Evolutionary conservation across 2,113 vertebrate genomes (phyloP).

Genomic region (Seriola rivoliana): DNA sequence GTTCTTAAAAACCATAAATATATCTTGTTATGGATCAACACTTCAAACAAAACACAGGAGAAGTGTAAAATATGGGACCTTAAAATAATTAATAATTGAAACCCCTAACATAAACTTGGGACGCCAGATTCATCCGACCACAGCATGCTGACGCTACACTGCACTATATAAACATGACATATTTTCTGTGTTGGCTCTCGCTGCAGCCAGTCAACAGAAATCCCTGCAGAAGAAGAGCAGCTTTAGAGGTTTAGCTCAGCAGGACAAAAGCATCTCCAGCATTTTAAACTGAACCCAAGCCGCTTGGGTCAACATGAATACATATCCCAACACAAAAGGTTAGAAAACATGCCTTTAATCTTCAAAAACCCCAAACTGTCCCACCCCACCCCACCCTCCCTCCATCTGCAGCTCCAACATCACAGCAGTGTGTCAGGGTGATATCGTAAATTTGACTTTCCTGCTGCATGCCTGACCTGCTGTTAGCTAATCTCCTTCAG

Average conservation of each 20-base stretch:
- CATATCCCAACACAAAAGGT: neutral
- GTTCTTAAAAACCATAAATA: too few species aligned
- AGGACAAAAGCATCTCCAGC: constrained; percentile 4
- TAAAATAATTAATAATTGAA: neutral
- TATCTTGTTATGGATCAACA: too few species aligned
- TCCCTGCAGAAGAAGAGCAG: neutral
- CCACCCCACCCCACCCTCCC: neutral
- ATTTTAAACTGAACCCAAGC: neutral
- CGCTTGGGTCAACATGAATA: neutral
- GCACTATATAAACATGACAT: neutral
- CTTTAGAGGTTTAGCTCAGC: constrained; percentile 32
- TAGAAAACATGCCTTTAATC: constrained; percentile 14
- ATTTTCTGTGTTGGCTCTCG: neutral
- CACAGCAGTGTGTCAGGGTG: neutral
- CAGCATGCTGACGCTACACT: too few species aligned
- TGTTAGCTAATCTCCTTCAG: neutral
- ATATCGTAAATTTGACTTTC: neutral
- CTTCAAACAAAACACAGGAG: too few species aligned
- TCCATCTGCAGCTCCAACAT: neutral
- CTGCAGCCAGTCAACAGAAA: neutral
- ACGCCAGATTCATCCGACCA: neutral
- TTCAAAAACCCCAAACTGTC: neutral
- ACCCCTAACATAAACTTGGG: neutral
- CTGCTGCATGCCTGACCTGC: neutral
- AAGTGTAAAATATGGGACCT: too few species aligned